phyloP scores from a whole-genome alignment of 2,113 vertebrate species.

The Pagrus major region DNA sequence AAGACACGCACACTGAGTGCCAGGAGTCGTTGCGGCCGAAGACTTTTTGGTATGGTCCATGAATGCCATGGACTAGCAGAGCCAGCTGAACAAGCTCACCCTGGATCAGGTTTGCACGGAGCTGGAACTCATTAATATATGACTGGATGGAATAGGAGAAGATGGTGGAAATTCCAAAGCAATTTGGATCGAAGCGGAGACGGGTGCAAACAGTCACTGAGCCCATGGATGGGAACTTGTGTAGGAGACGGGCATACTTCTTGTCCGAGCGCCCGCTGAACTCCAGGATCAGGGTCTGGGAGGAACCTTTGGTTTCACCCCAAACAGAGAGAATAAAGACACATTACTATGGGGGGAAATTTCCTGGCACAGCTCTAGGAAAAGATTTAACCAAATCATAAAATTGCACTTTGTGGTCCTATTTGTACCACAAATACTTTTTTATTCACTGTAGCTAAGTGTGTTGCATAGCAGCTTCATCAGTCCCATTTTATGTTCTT shows the following conservation, averaged over 20 bases:
- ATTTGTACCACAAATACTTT: conserved; percentile 54
- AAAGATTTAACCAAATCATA: conserved; percentile 40
- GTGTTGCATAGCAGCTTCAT: not conserved
- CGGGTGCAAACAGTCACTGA: conserved; percentile 78
- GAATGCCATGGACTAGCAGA: conserved; percentile 78
- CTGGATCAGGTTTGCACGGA: conserved; percentile 68
- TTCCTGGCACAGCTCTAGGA: conserved; percentile 35
- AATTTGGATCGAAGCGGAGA: conserved; percentile 71
- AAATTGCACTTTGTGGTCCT: conserved; percentile 33
- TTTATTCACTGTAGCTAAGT: conserved; percentile 32
- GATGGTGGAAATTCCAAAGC: conserved; percentile 77
- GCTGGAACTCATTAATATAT: conserved; percentile 83
- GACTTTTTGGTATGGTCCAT: conserved; percentile 65
- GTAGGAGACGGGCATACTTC: conserved; percentile 72
- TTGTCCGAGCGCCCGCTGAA: conserved; percentile 67
- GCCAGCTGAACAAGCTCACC: conserved; percentile 73
- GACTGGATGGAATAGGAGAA: conserved; percentile 82
- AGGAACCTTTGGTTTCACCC: conserved; percentile 60
- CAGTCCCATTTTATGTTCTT: conserved; percentile 33
- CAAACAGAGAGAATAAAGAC: conserved; percentile 28
- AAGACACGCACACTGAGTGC: conserved; percentile 81
- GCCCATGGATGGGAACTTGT: conserved; percentile 77
- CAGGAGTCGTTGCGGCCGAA: conserved; percentile 79
- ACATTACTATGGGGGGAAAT: conserved; percentile 27
- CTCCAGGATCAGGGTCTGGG: conserved; percentile 73